Evolutionary conservation across 2,797 vertebrate species (phyloP).

Genomic region (Rhinoraja longicauda): DNA sequence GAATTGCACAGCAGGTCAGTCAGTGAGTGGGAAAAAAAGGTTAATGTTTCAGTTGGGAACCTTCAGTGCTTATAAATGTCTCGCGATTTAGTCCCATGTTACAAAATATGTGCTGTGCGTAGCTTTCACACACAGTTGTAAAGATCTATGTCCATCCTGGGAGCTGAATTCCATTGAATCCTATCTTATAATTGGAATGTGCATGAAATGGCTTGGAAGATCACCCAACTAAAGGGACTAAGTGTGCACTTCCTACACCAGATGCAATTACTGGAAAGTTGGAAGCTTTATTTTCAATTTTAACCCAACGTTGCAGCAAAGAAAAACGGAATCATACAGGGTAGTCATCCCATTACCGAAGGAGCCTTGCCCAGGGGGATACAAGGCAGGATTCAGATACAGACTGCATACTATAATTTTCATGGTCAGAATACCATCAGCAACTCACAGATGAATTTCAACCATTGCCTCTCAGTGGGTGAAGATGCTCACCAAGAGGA

Average conservation of each 20-base stretch:
- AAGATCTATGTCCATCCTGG: not conserved
- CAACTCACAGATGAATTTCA: not conserved
- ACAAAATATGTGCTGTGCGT: not conserved
- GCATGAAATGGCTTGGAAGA: not conserved
- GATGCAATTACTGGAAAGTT: not conserved
- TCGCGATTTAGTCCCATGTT: constrained; percentile 6
- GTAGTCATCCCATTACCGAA: not conserved
- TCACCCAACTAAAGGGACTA: not conserved
- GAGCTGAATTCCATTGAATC: constrained; percentile 19
- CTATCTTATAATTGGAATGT: not conserved
- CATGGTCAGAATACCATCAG: too few relatives aligned
- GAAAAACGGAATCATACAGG: not conserved
- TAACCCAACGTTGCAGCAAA: not conserved
- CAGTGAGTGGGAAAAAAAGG: not conserved
- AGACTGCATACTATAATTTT: not conserved
- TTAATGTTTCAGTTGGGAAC: not conserved
- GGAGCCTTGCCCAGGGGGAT: not conserved
- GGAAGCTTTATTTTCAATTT: not conserved
- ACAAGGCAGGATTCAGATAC: not conserved
- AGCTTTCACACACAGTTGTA: not conserved
- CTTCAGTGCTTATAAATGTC: not conserved
- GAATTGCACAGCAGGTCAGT: not conserved
- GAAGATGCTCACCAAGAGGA: not conserved
- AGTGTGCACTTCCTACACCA: not conserved
- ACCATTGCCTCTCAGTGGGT: not conserved